These are phyloP conservation scores for Rhinatrema bivittatum DNA, from an alignment of 2,797 vertebrate species.

Conservation along the genomic window DNA sequence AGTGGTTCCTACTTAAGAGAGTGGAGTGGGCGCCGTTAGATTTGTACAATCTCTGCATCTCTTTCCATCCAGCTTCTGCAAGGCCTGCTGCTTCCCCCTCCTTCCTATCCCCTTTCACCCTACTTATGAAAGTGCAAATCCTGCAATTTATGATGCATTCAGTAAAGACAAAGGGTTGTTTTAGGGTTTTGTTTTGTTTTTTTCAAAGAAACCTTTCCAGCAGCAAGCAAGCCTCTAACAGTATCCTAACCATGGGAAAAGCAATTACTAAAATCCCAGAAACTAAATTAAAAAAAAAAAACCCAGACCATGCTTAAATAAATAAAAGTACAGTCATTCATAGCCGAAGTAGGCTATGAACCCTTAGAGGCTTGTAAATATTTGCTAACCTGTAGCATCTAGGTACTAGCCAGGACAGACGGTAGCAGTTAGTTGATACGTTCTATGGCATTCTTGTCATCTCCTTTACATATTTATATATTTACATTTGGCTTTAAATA, in stretches of 20 bases:
- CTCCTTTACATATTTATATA: slow-evolving; percentile 58
- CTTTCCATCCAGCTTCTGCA: too few relatives aligned
- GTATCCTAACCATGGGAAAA: slow-evolving; percentile 36
- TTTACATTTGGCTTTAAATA: slow-evolving; percentile 88
- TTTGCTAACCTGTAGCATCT: slow-evolving; percentile 67
- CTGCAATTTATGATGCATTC: too few relatives aligned
- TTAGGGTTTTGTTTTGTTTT: too few relatives aligned
- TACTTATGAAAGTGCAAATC: too few relatives aligned
- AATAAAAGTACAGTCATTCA: too few relatives aligned
- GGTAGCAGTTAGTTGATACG: slow-evolving; percentile 39
- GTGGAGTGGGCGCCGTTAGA: too few relatives aligned
- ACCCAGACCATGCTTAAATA: slow-evolving; percentile 70
- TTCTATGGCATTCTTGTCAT: slow-evolving; percentile 46
- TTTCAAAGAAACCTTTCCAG: neutral
- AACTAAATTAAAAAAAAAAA: slow-evolving; percentile 31
- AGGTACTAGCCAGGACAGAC: slow-evolving; percentile 51
- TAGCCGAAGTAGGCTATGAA: slow-evolving; percentile 47
- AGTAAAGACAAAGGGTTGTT: slow-evolving; percentile 46
- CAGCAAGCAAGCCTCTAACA: neutral
- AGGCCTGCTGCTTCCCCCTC: too few relatives aligned
- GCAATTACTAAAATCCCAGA: slow-evolving; percentile 43
- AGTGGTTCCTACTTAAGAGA: too few relatives aligned
- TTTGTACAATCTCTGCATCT: too few relatives aligned
- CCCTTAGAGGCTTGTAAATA: slow-evolving; percentile 59
- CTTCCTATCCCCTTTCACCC: too few relatives aligned